Conservation (phyloP, 2,113 vertebrate species). For the Heloderma charlesbogerti region DNA sequence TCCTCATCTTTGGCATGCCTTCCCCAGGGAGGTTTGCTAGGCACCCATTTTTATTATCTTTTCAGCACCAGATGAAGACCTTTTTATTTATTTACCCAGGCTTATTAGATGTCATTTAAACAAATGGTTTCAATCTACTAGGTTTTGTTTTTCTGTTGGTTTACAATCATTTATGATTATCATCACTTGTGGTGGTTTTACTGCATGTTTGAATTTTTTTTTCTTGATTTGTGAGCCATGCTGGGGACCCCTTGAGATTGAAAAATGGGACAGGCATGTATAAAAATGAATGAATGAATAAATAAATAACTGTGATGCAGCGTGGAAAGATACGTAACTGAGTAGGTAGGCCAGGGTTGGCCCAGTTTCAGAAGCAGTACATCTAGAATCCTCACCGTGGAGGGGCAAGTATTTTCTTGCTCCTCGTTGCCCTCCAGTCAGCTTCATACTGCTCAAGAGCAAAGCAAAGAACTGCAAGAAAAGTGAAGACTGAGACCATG, state of each 20-base stretch:
- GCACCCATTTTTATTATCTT: not conserved
- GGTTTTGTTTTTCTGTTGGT: too few species aligned
- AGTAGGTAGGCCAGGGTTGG: not conserved
- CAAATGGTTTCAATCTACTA: not conserved
- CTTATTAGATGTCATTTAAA: not conserved
- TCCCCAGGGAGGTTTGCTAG: too few species aligned
- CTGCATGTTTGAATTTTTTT: not conserved
- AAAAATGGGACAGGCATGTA: too few species aligned
- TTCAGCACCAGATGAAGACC: not conserved
- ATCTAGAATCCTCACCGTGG: not conserved
- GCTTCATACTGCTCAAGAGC: slow-evolving; percentile 46
- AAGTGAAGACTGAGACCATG: not conserved
- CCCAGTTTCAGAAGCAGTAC: not conserved
- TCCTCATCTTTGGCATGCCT: too few species aligned
- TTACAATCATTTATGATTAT: too few species aligned
- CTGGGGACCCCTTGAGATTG: not conserved
- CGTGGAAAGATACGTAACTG: not conserved
- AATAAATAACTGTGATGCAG: not conserved
- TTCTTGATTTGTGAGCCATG: not conserved
- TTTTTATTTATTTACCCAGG: not conserved
- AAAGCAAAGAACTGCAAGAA: not conserved
- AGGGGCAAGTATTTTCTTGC: not conserved
- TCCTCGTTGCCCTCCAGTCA: slow-evolving; percentile 58
- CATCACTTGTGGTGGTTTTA: too few species aligned
- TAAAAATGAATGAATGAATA: not conserved